Evolutionary conservation across 2,888 invertebrate species (phyloP).

Genomic region (Limnephilus rhombicus): DNA sequence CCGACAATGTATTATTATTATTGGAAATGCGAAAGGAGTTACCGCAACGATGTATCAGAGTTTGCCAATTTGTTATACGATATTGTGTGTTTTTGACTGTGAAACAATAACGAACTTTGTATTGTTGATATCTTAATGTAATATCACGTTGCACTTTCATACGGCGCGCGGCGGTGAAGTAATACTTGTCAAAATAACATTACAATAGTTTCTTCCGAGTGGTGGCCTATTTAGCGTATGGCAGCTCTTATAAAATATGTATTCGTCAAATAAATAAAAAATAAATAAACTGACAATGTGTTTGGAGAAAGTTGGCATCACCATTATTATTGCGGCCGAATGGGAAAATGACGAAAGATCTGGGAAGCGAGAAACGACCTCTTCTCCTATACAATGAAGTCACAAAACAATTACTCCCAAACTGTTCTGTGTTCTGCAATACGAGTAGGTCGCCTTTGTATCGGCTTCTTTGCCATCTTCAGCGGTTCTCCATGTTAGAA

Average conservation of each 20-base stretch:
- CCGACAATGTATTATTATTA: background rate
- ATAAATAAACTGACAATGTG: conserved; percentile 53
- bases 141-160: conserved; percentile 44
- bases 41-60: background rate
- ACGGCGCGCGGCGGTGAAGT: background rate
- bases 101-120: conserved; percentile 20
- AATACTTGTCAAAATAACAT: conserved; percentile 49
- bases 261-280: conserved; percentile 43
- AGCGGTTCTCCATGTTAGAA: background rate
- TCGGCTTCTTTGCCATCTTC: background rate
- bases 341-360: conserved; percentile 63
- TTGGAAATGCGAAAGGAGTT: background rate
- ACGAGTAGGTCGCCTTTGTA: background rate
- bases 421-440: background rate
- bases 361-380: conserved; percentile 53
- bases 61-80: conserved; percentile 15
- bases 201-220: conserved; percentile 25
- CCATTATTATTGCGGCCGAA: conserved; percentile 45
- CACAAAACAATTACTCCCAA: conserved; percentile 14
- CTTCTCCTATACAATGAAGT: conserved; percentile 55
- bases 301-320: conserved; percentile 60
- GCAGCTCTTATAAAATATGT: conserved; percentile 42
- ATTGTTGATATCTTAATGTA: conserved; percentile 20
- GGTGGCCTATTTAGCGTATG: conserved; percentile 39
- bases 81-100: conserved; percentile 5